These are phyloP conservation scores for Cebus imitator DNA, from an alignment of 2,113 vertebrate species.

Conservation along the genomic window DNA sequence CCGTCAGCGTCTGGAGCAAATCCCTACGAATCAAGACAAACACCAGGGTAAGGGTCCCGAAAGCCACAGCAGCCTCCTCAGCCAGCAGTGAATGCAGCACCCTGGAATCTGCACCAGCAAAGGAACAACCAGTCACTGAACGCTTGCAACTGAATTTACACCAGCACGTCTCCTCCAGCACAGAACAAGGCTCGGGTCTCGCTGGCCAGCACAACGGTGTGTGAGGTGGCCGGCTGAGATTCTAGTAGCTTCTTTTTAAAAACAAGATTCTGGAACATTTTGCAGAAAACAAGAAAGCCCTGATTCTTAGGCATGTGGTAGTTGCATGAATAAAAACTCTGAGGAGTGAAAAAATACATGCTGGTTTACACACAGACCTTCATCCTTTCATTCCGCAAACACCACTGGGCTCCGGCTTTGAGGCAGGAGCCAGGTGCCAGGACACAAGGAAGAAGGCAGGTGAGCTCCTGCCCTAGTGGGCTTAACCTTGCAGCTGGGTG, in stretches of 20 bases:
- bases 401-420: accelerated
- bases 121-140: background rate
- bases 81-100: accelerated
- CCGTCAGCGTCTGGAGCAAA: conserved; percentile 93
- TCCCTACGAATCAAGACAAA: conserved; percentile 85
- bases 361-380: background rate
- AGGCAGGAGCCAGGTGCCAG: background rate
- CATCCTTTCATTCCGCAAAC: background rate
- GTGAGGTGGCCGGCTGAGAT: accelerated
- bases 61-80: background rate
- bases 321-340: background rate
- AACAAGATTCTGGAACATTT: background rate
- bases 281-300: background rate
- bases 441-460: background rate
- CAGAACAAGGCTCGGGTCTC: accelerated
- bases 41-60: background rate
- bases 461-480: accelerated
- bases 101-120: no score
- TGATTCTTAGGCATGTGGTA: background rate
- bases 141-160: accelerated
- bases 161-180: accelerated
- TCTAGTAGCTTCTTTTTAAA: background rate
- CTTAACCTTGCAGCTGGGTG: accelerated
- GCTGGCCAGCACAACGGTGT: accelerated
- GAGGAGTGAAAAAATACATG: background rate